Evolutionary conservation across 2,797 vertebrate species (phyloP).

Genomic region (Monodelphis domestica): DNA sequence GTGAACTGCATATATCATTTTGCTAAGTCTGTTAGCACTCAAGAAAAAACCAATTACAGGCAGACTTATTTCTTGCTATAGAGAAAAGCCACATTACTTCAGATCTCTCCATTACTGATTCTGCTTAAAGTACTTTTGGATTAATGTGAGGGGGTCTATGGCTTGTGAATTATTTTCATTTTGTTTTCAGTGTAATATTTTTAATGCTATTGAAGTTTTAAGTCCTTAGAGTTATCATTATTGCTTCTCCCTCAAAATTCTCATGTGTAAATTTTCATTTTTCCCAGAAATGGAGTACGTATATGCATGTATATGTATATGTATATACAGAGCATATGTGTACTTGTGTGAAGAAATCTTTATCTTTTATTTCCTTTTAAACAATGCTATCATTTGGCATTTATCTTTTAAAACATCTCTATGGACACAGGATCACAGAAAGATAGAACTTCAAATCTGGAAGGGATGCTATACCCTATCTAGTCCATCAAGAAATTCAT

Average conservation of each 20-base stretch:
- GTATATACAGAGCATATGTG: background rate
- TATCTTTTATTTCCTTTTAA: no score
- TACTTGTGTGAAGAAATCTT: background rate
- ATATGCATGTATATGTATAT: no score
- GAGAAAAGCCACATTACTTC: background rate
- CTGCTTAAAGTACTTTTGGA: background rate
- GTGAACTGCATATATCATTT: rapidly evolving
- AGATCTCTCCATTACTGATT: background rate
- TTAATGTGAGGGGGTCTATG: background rate
- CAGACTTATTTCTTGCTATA: background rate
- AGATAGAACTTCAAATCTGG: background rate
- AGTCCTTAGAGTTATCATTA: background rate
- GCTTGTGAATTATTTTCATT: background rate
- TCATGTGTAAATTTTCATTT: background rate
- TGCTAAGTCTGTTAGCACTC: background rate
- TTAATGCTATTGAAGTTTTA: background rate
- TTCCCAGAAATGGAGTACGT: background rate
- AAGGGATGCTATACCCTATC: background rate
- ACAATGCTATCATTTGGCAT: background rate
- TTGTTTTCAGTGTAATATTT: background rate
- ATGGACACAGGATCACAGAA: background rate
- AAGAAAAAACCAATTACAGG: background rate
- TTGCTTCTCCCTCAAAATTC: background rate
- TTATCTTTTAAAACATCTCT: background rate
- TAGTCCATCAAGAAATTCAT: background rate